These are phyloP conservation scores for Cryptotermes secundus DNA, from an alignment of 1,140 invertebrate genomes.

Conservation along the genomic window DNA sequence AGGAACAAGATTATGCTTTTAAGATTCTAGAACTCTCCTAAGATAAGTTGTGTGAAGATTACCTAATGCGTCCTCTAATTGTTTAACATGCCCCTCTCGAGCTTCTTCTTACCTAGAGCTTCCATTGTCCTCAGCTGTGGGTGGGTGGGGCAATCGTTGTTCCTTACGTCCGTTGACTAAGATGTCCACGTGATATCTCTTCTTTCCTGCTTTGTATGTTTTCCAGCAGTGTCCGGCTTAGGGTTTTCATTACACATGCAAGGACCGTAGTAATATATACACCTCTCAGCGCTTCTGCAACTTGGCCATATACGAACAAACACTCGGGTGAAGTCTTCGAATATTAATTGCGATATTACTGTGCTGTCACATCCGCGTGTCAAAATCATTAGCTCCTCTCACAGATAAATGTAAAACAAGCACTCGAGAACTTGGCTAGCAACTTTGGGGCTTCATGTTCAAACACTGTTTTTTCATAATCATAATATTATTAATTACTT, in stretches of 20 bases:
- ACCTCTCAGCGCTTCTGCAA: background rate
- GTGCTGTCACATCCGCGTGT: background rate
- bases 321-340: background rate
- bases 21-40: background rate
- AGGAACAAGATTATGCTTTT: background rate
- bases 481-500: no score
- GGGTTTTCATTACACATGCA: background rate
- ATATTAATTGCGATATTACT: background rate
- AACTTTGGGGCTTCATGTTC: background rate
- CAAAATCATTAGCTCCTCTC: background rate
- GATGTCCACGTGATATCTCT: background rate
- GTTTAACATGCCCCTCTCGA: background rate
- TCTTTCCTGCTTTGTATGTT: background rate
- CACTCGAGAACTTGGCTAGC: background rate
- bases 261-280: background rate
- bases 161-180: background rate
- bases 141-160: background rate
- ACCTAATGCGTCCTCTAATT: background rate
- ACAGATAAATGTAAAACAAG: background rate
- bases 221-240: background rate
- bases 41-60: background rate
- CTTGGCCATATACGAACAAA: background rate
- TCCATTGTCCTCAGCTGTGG: background rate
- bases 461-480: background rate
- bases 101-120: background rate